Percentiles rank a stretch among this genome's conserved stretches.
phyloP scores from a whole-genome alignment of 2,888 invertebrate species.

The Hecatera dysodea region DNA sequence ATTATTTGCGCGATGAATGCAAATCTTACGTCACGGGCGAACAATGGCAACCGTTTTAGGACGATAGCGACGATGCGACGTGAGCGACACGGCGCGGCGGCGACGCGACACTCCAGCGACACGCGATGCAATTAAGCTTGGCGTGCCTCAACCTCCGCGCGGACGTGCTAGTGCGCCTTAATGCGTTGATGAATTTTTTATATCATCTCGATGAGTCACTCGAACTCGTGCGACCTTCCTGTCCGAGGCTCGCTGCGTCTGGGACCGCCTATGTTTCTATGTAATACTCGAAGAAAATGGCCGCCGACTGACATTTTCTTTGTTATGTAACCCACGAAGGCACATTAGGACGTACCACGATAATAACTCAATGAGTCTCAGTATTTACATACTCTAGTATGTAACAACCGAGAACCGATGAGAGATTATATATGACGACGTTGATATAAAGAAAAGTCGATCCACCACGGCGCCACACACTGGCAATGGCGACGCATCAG shows the following conservation, averaged over 20 bases:
- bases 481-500: neutral
- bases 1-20: conserved; percentile 37
- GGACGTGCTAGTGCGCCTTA: conserved; percentile 51
- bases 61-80: neutral
- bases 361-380: neutral
- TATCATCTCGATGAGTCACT: conserved; percentile 36
- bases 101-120: neutral
- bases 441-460: neutral
- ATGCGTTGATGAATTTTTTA: conserved; percentile 42
- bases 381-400: neutral
- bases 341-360: neutral
- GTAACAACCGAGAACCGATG: neutral
- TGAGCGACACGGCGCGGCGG: neutral
- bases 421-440: neutral
- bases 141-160: conserved; percentile 69
- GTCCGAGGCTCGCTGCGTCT: neutral
- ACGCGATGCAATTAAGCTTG: conserved; percentile 43
- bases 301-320: neutral
- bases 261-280: neutral
- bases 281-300: conserved; percentile 4
- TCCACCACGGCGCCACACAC: neutral
- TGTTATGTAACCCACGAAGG: neutral
- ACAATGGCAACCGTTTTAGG: conserved; percentile 32
- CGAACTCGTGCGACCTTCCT: conserved; percentile 39
- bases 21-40: conserved; percentile 40